phyloP scores from a whole-genome alignment of 2,113 vertebrate genomes.

The Nymphicus hollandicus region DNA sequence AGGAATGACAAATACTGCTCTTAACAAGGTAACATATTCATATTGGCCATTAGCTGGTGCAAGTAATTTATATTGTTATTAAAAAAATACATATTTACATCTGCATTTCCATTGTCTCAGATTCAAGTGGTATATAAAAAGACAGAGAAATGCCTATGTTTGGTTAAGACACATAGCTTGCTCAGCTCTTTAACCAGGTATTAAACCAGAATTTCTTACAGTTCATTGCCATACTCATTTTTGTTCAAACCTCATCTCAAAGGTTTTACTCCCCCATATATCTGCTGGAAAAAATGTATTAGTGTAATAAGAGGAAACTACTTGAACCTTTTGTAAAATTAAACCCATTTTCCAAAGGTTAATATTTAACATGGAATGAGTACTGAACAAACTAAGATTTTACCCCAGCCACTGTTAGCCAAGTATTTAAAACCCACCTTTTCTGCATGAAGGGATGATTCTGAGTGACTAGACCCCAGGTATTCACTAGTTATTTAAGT shows the following conservation, averaged over 20 bases:
- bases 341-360: slow-evolving; percentile 29
- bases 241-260: not conserved
- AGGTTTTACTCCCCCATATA: not conserved
- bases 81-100: not conserved
- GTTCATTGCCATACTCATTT: not conserved
- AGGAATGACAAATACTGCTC: not conserved
- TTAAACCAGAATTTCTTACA: not conserved
- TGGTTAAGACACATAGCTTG: not conserved
- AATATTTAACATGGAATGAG: not conserved
- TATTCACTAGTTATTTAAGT: not conserved
- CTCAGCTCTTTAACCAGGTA: not conserved
- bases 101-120: not conserved
- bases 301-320: not conserved
- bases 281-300: not conserved
- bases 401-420: not conserved
- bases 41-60: not conserved
- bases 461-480: not conserved
- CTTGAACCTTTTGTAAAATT: not conserved
- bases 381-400: not conserved
- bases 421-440: not conserved
- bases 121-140: not conserved
- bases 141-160: not conserved
- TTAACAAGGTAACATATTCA: not conserved
- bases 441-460: slow-evolving; percentile 16
- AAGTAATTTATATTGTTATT: not conserved